These are phyloP conservation scores for Arbacia lixula DNA, from an alignment of 53 echinoderm and acorn worm species.

Conservation along the genomic window DNA sequence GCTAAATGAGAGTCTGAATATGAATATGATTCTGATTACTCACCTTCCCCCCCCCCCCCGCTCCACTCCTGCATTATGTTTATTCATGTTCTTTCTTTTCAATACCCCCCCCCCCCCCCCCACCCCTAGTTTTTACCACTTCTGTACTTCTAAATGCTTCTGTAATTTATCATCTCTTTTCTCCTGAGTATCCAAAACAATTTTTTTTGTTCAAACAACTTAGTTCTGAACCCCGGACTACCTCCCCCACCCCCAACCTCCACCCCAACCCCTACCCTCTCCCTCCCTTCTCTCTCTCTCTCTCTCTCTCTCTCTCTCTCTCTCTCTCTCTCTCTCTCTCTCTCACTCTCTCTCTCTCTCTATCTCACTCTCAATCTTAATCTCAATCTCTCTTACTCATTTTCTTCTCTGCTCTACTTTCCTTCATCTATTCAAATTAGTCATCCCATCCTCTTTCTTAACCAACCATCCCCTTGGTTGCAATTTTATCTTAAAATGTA, in stretches of 20 bases:
- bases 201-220: background rate
- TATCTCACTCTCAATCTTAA: background rate
- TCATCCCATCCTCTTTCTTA: background rate
- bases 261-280: background rate
- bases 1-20: too few species aligned
- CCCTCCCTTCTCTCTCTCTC: background rate
- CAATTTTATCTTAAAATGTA: background rate
- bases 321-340: background rate
- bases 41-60: background rate
- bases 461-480: background rate
- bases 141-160: background rate
- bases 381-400: background rate
- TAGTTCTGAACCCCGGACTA: background rate
- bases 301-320: conserved; percentile 1
- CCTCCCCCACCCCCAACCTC: background rate
- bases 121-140: background rate
- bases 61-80: background rate
- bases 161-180: background rate
- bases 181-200: background rate
- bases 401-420: background rate
- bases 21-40: too few species aligned
- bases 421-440: background rate
- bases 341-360: background rate
- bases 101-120: background rate
- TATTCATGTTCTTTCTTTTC: background rate